Evolutionary conservation across 2,113 vertebrate genomes (phyloP), one percentile per base, ranked within the genome.

Genomic region (Xenopus laevis): DNA sequence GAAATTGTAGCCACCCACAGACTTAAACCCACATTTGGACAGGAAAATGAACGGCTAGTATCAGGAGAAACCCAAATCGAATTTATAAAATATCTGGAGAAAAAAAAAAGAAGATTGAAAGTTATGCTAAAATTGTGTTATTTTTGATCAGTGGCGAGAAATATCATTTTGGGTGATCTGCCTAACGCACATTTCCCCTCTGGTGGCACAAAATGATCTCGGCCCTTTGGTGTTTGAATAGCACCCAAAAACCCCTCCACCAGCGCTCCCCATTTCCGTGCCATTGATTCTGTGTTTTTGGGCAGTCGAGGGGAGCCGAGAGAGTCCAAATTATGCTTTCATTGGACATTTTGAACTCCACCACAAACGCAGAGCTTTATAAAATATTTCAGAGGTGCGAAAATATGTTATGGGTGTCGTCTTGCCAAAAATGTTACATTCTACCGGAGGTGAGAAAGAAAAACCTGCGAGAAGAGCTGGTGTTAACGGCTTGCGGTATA

Each of bases 341-440:
- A 21, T 44, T 52, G 62, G 58, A 47, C 0, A 0, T 67, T 71
- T 33, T 78, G 40, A 10, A 16, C 11, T 17, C 52, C 16, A 79
- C 79, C 80, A 57, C 58, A 23, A 6, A 45, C 68, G 55, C 23
- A 2, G 11, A 59, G 71, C 27, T 53, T 75, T 62, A 21, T 46
- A 12, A 59, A 71, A 65, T 53, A 72, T 47, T 80, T 74, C 70
- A 77, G 74, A 84, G 74, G 79, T 83, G 74, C 74, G 71, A 74
- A 74, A 82, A 80, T 50, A 76, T 65, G 69, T 2, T 0, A 16
- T 8, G 46, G 61, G 52, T 62, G 71, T 55, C 47, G 67, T 68
- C 75, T 74, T 77, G 58, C 23, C 10, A 64, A 33, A 27, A 65
- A 55, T 63, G 72, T 72, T 79, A 75, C 27, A 44, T 71, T 72